Evolutionary conservation across 2,888 invertebrate species (phyloP), one percentile per base, ranked within the genome.

Genomic region (Lacanobia oleracea): DNA sequence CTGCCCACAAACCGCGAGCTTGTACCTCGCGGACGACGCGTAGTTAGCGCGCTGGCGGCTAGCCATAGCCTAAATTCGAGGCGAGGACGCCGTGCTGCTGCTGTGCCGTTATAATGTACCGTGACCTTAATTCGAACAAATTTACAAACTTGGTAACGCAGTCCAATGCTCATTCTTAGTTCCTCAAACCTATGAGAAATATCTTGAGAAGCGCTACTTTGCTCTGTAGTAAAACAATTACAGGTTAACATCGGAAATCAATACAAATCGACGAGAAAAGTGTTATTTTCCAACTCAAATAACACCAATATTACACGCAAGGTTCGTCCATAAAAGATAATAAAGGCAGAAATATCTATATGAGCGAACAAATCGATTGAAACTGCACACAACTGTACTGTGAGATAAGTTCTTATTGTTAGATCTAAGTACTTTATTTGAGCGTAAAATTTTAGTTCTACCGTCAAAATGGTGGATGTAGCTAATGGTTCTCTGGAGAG

Each of bases 361-460:
- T n/a, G 43, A 79, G 27, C 21, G 48, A 67, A 56, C 45, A 67
- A 48, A 65, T 10, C 60, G 1, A 81, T 67, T 67, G 60, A 57
- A 71, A 79, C n/a, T 59, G 65, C 65, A 81, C 75, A 72, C 67
- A 56, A 75, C 21, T 56, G 53, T 21, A 48, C 48, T n/a, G n/a
- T 12, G 12, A 75, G 51, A 53, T 75, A 66, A 43, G 43, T 50
- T 56, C 56, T 37, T 72, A 72, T 43, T 50, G 72, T 51, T 21
- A 40, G 53, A 65, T 60, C 61, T 66, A 81, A 72, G 78, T 45
- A 72, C 62, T 79, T 82, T 82, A 77, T 82, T 59, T 65, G 67
- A 72, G 40, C 48, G 54, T 79, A 79, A 79, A 79, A 77, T 79
- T 79, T 79, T 79, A 77, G 77, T 51, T 82, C 61, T 59, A 8